Base-by-base conservation (phyloP, 2,797 vertebrate genomes). In the Karalla daura region DNA sequence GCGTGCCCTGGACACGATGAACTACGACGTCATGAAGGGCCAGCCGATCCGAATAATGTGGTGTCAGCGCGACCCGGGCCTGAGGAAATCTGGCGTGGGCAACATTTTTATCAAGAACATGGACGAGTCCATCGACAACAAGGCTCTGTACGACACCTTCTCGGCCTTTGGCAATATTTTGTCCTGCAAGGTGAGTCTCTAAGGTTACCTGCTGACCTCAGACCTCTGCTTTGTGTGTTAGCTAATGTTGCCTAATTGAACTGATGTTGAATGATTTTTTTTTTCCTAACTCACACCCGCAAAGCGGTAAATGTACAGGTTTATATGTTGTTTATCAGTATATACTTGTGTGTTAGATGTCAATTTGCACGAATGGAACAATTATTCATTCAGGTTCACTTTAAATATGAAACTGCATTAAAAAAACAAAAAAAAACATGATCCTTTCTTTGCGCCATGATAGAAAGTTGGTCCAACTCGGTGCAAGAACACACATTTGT, bases 21-120 rank as follows among this genome's bases (percentile, higher is more conserved):
- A 99, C 86, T 99, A 98, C 0, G 98, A 99, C 35, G 93, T 99
- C 50, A 95, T 99, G 78, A 98, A 98, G 86, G 98, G 97, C 58
- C 94, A 94, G 2, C 97, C 98, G 21, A 96, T 99, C 68, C 92
- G 98, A 60, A 98, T 99, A 83, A 99, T 99, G 98, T 99, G 98
- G 98, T 99, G 97, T 36, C 97, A 99, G 83, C 91, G 98, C 54
- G 98, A 99, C 86, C 98, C 98, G 0, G 95, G 96, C 47, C 96
- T 99, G 65, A 94, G 98, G 80, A 99, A 95, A 85, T 99, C 98
- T 0, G 98, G 98, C 4, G 91, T 99, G 65, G 98, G 98, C 46
- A 99, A 99, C 20, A 88, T 99, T 80, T 99, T 99, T 67, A 99
- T 99, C 90, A 99, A 99, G 91, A 99, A 99, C 86, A 95, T 99